Evolutionary conservation across 2,888 invertebrate species (phyloP).

Genomic region (Diarsia mendica): DNA sequence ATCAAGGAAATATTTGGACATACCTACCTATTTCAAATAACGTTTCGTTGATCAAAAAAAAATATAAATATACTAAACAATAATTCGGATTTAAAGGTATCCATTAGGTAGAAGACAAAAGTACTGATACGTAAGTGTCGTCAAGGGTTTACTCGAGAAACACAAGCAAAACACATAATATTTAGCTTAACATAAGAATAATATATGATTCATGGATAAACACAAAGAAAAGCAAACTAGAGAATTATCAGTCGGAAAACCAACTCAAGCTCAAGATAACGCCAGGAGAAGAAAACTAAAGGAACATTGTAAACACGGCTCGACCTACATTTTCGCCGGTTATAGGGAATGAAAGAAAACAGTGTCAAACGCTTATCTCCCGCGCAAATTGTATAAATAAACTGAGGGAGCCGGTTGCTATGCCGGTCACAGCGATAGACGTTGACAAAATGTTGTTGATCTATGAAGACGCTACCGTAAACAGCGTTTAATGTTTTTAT

Average conservation of each 20-base stretch:
- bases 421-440: slow-evolving; percentile 24
- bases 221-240: slow-evolving; percentile 22
- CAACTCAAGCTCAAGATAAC: slow-evolving; percentile 27
- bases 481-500: slow-evolving; percentile 34
- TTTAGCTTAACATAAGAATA: slow-evolving; percentile 8
- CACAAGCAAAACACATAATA: background rate
- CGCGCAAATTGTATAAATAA: slow-evolving; percentile 49
- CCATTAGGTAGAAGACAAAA: slow-evolving; percentile 2
- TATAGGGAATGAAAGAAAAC: slow-evolving; percentile 49
- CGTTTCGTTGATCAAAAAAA: background rate
- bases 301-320: slow-evolving; percentile 34
- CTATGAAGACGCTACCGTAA: slow-evolving; percentile 41
- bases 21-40: background rate
- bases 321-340: slow-evolving; percentile 50
- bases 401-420: slow-evolving; percentile 45
- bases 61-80: background rate
- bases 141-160: background rate
- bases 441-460: slow-evolving; percentile 48
- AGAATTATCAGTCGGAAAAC: slow-evolving; percentile 19
- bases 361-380: slow-evolving; percentile 58
- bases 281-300: slow-evolving; percentile 34
- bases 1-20: background rate
- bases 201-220: slow-evolving; percentile 8
- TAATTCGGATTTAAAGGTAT: background rate
- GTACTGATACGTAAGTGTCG: background rate